These are phyloP conservation scores for Chaetogeoica ovagalla DNA, from an alignment of 2,888 invertebrate species.

Conservation along the genomic window DNA sequence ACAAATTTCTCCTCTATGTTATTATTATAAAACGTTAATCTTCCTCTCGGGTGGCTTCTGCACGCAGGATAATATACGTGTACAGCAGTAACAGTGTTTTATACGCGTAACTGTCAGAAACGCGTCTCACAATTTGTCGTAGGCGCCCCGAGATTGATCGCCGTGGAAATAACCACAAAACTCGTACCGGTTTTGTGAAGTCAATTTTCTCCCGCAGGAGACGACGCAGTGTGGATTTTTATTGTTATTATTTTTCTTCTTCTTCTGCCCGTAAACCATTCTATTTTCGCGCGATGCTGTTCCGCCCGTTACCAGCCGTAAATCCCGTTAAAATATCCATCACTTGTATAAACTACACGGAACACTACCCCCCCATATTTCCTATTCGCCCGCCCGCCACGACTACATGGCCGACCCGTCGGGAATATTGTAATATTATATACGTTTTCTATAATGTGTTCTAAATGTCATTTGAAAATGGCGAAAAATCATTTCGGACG, in stretches of 20 bases:
- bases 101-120: conserved; percentile 23
- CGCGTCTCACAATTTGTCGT: conserved; percentile 26
- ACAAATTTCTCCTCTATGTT: neutral
- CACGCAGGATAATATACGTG: too few relatives aligned
- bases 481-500: too few relatives aligned
- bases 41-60: neutral
- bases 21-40: too few relatives aligned
- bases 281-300: neutral
- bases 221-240: neutral
- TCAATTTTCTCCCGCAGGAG: conserved; percentile 23
- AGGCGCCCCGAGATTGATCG: conserved; percentile 28
- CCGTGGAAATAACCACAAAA: conserved; percentile 13
- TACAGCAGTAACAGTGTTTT: too few relatives aligned
- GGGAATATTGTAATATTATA: too few relatives aligned
- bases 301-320: neutral
- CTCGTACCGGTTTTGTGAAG: conserved; percentile 27
- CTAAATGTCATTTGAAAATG: too few relatives aligned
- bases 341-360: neutral
- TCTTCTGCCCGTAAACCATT: neutral
- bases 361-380: neutral
- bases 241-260: too few relatives aligned
- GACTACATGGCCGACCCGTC: too few relatives aligned
- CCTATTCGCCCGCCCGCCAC: too few relatives aligned
- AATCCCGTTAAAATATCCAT: neutral
- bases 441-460: too few relatives aligned